These are phyloP conservation scores for Arnoldichthys spilopterus DNA, from an alignment of 2,797 vertebrate genomes.

Conservation along the genomic window DNA sequence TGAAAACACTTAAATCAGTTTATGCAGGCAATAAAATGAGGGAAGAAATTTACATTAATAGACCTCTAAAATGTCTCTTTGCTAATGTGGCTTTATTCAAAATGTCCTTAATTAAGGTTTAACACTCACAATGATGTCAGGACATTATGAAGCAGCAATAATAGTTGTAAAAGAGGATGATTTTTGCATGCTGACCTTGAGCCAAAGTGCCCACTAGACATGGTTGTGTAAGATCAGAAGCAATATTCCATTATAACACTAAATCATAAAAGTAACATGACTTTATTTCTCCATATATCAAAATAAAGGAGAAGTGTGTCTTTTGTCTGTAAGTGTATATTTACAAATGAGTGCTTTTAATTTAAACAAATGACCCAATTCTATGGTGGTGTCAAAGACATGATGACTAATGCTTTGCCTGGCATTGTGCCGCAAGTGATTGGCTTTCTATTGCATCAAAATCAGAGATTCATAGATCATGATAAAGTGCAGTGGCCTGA, in stretches of 20 bases:
- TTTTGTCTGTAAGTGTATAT: constrained; percentile 78
- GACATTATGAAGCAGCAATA: constrained; percentile 64
- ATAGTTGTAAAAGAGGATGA: constrained; percentile 64
- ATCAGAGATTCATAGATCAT: constrained; percentile 85
- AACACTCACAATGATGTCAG: constrained; percentile 60
- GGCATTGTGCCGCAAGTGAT: constrained; percentile 80
- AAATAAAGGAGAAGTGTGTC: constrained; percentile 73
- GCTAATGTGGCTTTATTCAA: constrained; percentile 32
- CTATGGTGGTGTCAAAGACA: constrained; percentile 78
- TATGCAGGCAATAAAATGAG: constrained; percentile 36
- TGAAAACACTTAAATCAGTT: constrained; percentile 31
- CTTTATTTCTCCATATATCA: constrained; percentile 82
- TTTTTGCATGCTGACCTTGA: constrained; percentile 66
- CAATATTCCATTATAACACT: constrained; percentile 61
- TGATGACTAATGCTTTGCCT: constrained; percentile 84
- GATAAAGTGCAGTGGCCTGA: constrained; percentile 76
- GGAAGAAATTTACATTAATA: constrained; percentile 33
- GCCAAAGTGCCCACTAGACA: constrained; percentile 63
- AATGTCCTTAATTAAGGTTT: constrained; percentile 54
- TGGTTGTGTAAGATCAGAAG: constrained; percentile 39
- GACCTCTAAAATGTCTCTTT: constrained; percentile 35
- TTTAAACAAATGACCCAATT: constrained; percentile 85
- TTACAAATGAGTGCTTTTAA: constrained; percentile 85
- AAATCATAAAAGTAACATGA: constrained; percentile 70
- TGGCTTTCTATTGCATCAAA: constrained; percentile 86